Evolutionary conservation across 2,888 invertebrate genomes (phyloP), one percentile per base, ranked within the genome.

Genomic region (Coelinius sp.): DNA sequence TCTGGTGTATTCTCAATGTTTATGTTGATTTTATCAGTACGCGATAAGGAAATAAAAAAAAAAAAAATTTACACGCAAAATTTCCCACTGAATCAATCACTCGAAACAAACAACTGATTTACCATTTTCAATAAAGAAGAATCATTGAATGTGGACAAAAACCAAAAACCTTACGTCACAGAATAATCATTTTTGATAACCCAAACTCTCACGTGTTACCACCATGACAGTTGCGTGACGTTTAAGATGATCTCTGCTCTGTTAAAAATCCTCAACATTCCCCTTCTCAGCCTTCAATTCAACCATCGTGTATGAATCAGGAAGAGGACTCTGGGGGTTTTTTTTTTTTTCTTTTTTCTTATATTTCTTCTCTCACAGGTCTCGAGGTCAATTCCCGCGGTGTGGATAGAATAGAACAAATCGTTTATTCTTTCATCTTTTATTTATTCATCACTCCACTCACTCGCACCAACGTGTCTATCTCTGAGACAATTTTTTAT

Each of bases 181-280:
- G 7, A 8, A 20, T 17, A 49, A 20, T 17, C 10, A 20, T 8
- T 17, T 49, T 5, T 17, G 20, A 49, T 20, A 49, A 49, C n/a
- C n/a, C n/a, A 14, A 17, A 49, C 46, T 49, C 35, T 69, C 78
- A 80, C 80, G 78, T 79, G 80, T 78, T 69, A 68, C 53, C 74
- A 76, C 73, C 79, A 79, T 81, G 77, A 79, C 77, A 82, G 78
- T 79, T 82, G 74, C 75, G 79, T 78, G 71, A 72, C 77, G 73
- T 80, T 80, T 77, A 80, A 76, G 73, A 80, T 78, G 76, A 72
- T 74, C 72, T 70, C 56, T 69, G 20, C n/a, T 24, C 14, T n/a
- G 27, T 25, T 10, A 44, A 44, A 10, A 65, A 65, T 27, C 44
- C 12, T 1, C 27, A 44, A 22, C n/a, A 65, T 27, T 14, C 27